Conservation (phyloP, 1,140 invertebrate genomes). For the Brachionus asplanchnoidis region DNA sequence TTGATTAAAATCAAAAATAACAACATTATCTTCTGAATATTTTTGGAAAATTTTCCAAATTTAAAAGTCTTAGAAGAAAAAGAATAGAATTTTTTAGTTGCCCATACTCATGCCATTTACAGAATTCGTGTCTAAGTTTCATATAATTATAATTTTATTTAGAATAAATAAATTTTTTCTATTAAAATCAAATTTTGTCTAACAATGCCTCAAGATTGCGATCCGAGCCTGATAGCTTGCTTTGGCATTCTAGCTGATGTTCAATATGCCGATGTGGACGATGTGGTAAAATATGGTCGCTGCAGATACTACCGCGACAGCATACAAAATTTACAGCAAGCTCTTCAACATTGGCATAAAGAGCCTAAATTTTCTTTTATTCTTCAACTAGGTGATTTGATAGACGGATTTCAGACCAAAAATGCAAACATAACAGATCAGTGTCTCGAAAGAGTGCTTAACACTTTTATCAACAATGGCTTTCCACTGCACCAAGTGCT, state of each 20-base stretch:
- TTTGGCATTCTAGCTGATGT: slow-evolving; percentile 56
- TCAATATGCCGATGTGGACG: slow-evolving; percentile 55
- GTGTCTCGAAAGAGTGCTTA: slow-evolving; percentile 44
- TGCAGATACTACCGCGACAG: slow-evolving; percentile 52
- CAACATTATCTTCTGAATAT: too few relatives aligned
- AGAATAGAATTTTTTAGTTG: neutral
- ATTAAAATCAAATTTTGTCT: neutral
- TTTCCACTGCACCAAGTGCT: slow-evolving; percentile 46
- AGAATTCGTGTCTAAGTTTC: neutral
- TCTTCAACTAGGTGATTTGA: slow-evolving; percentile 55
- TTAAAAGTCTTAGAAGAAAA: neutral
- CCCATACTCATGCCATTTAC: neutral
- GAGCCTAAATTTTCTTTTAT: slow-evolving; percentile 45
- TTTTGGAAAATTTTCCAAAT: neutral
- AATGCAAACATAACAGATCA: neutral
- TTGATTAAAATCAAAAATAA: neutral
- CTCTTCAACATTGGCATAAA: slow-evolving; percentile 48
- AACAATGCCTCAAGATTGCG: neutral
- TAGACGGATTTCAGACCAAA: slow-evolving; percentile 50
- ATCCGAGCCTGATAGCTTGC: slow-evolving; percentile 11
- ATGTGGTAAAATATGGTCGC: slow-evolving; percentile 49
- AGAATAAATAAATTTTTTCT: neutral
- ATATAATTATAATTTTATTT: neutral
- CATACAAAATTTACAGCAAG: slow-evolving; percentile 48
- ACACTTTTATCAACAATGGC: slow-evolving; percentile 42